Conservation (phyloP, 2,888 invertebrate genomes). For the Portevinia maculata region DNA sequence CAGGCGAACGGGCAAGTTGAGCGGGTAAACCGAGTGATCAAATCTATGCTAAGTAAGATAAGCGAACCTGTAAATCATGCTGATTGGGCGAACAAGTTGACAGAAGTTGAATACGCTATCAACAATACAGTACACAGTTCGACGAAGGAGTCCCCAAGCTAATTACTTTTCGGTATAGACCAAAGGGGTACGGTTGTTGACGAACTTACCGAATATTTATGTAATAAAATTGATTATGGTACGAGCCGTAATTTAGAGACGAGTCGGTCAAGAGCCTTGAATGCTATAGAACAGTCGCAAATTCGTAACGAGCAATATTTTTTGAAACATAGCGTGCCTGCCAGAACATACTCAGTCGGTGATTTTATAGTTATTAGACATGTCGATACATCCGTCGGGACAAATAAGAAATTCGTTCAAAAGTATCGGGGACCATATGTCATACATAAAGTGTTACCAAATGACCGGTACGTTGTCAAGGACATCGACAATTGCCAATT, state of each 20-base stretch:
- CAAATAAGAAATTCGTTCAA: constrained; percentile 27
- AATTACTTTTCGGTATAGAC: constrained; percentile 76
- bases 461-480: constrained; percentile 39
- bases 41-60: constrained; percentile 1
- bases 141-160: constrained; percentile 76
- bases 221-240: background rate
- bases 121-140: constrained; percentile 75
- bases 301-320: constrained; percentile 14
- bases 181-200: constrained; percentile 75
- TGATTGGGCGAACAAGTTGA: constrained; percentile 21
- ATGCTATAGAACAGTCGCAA: constrained; percentile 6
- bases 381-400: constrained; percentile 13
- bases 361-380: constrained; percentile 37
- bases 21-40: background rate
- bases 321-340: constrained; percentile 12
- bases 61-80: constrained; percentile 13
- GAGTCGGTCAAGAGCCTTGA: constrained; percentile 5
- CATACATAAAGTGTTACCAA: constrained; percentile 29
- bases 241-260: background rate
- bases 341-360: constrained; percentile 6
- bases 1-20: constrained; percentile 8
- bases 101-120: constrained; percentile 72
- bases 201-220: constrained; percentile 35
- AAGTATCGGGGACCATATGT: constrained; percentile 40
- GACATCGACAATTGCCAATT: constrained; percentile 49